Evolutionary conservation across 2,113 vertebrate genomes (phyloP).

Genomic region (Bambusicola thoracicus): DNA sequence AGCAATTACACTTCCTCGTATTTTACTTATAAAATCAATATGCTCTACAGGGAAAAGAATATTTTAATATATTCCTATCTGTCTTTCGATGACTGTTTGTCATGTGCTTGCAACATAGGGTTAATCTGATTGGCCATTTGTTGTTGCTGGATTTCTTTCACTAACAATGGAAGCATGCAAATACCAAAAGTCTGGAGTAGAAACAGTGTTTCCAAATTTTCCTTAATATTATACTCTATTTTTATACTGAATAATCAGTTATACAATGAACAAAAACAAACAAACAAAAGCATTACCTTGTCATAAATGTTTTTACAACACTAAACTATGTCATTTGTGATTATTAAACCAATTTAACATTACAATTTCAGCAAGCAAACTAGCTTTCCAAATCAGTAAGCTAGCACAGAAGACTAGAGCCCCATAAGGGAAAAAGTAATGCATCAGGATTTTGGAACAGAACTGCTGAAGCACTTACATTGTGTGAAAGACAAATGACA

Average conservation of each 20-base stretch:
- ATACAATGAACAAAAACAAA: not conserved
- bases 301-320: not conserved
- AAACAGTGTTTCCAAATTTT: not conserved
- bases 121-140: not conserved
- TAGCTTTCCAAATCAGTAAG: slow-evolving; percentile 40
- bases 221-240: not conserved
- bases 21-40: not conserved
- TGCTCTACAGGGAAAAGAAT: not conserved
- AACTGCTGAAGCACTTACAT: slow-evolving; percentile 16
- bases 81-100: not conserved
- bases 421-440: not conserved
- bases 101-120: not conserved
- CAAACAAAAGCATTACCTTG: not conserved
- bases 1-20: not conserved
- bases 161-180: not conserved
- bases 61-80: not conserved
- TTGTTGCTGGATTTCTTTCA: not conserved
- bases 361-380: not conserved
- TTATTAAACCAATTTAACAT: slow-evolving; percentile 62
- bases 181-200: not conserved
- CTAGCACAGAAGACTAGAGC: not conserved
- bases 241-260: not conserved
- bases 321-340: not conserved
- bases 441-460: not conserved
- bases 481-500: slow-evolving; percentile 17